Conservation (phyloP, 2,888 invertebrate genomes). For the Drosophila koepferae region DNA sequence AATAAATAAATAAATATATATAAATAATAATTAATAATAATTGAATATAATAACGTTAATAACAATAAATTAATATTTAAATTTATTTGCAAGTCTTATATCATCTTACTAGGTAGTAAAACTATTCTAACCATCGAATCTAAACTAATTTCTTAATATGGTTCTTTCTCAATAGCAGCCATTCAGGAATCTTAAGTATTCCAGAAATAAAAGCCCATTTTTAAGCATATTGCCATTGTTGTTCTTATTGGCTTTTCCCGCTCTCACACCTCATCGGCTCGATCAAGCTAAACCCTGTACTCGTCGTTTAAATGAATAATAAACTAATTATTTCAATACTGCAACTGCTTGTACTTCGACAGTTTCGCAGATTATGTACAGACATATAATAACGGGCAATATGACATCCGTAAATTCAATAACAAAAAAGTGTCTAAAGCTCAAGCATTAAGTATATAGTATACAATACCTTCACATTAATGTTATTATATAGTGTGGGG, state of each 20-base stretch:
- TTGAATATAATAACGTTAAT: no score
- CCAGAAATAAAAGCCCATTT: not conserved
- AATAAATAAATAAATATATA: constrained; percentile 13
- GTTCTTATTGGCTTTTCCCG: no score
- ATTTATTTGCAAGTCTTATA: no score
- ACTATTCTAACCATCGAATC: no score
- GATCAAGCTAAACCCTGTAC: not conserved
- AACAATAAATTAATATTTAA: no score
- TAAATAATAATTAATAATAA: no score
- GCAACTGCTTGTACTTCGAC: not conserved
- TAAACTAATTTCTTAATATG: no score
- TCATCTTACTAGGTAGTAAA: no score
- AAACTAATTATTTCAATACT: not conserved
- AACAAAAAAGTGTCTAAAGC: not conserved
- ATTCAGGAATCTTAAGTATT: no score
- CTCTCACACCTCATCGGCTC: not conserved
- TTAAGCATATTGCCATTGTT: not conserved
- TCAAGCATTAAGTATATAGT: not conserved
- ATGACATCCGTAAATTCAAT: not conserved
- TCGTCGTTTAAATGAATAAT: not conserved
- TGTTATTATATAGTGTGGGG: no score
- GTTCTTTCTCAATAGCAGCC: no score
- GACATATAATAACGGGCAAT: not conserved
- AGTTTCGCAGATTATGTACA: not conserved
- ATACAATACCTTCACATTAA: no score